Evolutionary conservation across 2,113 vertebrate genomes (phyloP).

Genomic region (Pseudorectes ferrugineus): DNA sequence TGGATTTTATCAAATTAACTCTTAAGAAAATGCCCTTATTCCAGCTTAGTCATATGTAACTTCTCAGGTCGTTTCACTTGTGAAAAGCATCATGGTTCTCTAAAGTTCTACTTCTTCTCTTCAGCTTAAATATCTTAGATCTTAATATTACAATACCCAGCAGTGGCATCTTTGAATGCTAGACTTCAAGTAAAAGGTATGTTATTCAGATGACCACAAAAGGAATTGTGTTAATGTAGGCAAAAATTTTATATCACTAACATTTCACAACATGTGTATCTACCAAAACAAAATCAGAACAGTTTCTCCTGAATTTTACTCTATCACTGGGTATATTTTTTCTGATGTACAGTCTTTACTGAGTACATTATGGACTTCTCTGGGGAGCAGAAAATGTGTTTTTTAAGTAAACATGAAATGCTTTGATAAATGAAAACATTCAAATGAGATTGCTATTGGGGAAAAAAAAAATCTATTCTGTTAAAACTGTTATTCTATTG

Average conservation of each 20-base stretch:
- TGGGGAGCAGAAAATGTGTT: constrained; percentile 55
- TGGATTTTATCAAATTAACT: neutral
- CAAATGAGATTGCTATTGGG: constrained; percentile 54
- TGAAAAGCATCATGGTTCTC: neutral
- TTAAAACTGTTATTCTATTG: constrained; percentile 30
- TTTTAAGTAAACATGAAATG: constrained; percentile 68
- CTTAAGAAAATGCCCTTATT: neutral
- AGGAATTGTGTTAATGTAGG: neutral
- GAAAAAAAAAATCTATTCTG: constrained; percentile 14
- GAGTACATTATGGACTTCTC: constrained; percentile 68
- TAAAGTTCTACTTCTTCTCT: neutral
- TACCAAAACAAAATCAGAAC: constrained; percentile 39
- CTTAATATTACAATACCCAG: neutral
- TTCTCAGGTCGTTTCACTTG: neutral
- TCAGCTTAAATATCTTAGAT: neutral
- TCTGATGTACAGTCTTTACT: constrained; percentile 56
- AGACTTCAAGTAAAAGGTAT: neutral
- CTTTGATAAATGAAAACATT: constrained; percentile 73
- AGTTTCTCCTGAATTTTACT: constrained; percentile 57
- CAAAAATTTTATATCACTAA: neutral
- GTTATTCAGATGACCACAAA: neutral
- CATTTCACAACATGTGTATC: neutral
- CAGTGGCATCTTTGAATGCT: neutral
- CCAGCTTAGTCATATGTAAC: neutral
- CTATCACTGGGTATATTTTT: constrained; percentile 55